Percentiles rank a stretch among this genome's conserved stretches.
Conservation (phyloP, 2,888 invertebrate genomes). For the Cheilosia urbana region DNA sequence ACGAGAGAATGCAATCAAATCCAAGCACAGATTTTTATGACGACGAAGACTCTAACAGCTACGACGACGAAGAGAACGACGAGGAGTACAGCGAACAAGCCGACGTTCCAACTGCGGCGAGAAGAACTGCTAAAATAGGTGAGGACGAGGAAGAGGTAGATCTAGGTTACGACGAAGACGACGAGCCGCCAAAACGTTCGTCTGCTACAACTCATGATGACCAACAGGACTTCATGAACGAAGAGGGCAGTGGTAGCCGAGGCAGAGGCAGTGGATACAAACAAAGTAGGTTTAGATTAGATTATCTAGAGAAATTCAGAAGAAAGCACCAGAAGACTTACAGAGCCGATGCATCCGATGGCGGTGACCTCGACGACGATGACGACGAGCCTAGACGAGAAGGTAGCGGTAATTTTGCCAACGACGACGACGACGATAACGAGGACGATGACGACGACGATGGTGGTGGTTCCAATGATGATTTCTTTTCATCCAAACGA, state of each 20-base stretch:
- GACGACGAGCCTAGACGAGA: constrained; percentile 76
- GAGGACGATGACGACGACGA: constrained; percentile 76
- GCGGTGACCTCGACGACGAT: constrained; percentile 74
- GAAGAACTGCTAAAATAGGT: constrained; percentile 25
- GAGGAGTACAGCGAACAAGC: constrained; percentile 70
- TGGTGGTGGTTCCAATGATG: constrained; percentile 78
- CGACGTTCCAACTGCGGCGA: constrained; percentile 37
- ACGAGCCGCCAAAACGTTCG: constrained; percentile 80
- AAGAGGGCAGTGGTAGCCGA: constrained; percentile 81
- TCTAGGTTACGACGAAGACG: constrained; percentile 83
- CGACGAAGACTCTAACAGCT: constrained; percentile 79
- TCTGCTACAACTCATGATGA: constrained; percentile 77
- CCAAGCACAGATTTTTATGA: constrained; percentile 81
- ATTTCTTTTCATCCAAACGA: constrained; percentile 80
- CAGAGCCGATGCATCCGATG: constrained; percentile 76
- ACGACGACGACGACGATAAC: constrained; percentile 78
- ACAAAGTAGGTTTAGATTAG: constrained; percentile 79
- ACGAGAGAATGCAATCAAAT: constrained; percentile 80
- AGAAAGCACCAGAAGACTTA: constrained; percentile 78
- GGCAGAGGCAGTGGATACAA: constrained; percentile 76
- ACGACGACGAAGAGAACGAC: constrained; percentile 72
- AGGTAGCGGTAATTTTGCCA: constrained; percentile 78
- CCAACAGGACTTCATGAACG: constrained; percentile 80
- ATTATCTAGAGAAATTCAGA: constrained; percentile 79
- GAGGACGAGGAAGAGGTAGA: constrained; percentile 80